Conservation (phyloP, 2,888 invertebrate species). For the Lampropteryx suffumata region DNA sequence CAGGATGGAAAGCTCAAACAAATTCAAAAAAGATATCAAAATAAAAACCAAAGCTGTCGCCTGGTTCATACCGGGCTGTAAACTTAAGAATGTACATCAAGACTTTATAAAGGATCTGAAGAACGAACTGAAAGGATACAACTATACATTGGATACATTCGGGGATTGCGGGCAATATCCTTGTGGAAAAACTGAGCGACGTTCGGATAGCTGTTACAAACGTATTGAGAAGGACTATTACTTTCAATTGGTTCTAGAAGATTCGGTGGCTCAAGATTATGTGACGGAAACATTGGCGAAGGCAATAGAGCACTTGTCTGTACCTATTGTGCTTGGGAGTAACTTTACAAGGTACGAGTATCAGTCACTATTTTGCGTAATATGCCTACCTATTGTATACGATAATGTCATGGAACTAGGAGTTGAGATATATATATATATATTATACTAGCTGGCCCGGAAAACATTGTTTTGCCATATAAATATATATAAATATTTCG, state of each 20-base stretch:
- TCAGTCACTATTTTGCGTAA: neutral
- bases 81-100: conserved; percentile 50
- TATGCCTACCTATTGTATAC: too few species aligned
- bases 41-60: conserved; percentile 60
- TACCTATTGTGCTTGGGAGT: conserved; percentile 62
- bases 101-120: conserved; percentile 54
- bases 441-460: too few species aligned
- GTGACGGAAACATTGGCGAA: conserved; percentile 58
- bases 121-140: conserved; percentile 56
- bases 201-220: conserved; percentile 49
- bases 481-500: too few species aligned
- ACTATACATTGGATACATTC: conserved; percentile 57
- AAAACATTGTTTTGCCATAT: too few species aligned
- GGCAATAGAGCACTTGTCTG: conserved; percentile 51
- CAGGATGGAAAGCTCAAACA: conserved; percentile 45
- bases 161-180: conserved; percentile 56
- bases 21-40: conserved; percentile 37
- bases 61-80: conserved; percentile 60
- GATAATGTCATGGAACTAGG: too few species aligned
- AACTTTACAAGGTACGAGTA: conserved; percentile 62
- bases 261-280: conserved; percentile 57
- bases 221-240: conserved; percentile 60
- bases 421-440: too few species aligned
- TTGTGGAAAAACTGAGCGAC: conserved; percentile 43
- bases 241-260: conserved; percentile 66